A percentile compares a stretch with the other conserved stretches of the same genome.
These are phyloP conservation scores for Melospiza melodia DNA, from an alignment of 2,113 vertebrate genomes.

Conservation along the genomic window DNA sequence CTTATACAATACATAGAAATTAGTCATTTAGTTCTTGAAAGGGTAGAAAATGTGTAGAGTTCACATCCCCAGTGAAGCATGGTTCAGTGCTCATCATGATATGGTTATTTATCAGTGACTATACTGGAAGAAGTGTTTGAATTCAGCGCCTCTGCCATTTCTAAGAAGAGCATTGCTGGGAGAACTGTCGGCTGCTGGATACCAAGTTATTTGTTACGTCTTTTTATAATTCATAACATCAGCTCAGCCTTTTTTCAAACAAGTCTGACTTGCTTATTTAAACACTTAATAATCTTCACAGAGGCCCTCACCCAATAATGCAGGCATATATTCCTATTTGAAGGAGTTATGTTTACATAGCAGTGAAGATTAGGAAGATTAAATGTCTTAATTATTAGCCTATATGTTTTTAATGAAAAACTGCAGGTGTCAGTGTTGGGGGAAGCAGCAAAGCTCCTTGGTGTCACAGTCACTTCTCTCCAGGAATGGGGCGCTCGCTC, in stretches of 20 bases:
- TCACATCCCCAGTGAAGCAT: neutral
- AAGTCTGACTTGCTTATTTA: neutral
- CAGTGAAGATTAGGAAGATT: neutral
- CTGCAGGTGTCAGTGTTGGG: neutral
- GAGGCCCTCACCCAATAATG: neutral
- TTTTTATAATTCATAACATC: neutral
- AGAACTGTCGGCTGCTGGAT: neutral
- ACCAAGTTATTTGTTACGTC: neutral
- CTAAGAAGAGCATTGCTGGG: neutral
- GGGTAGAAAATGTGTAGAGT: neutral
- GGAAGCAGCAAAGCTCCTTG: neutral
- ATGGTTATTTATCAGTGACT: neutral
- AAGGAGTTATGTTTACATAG: neutral
- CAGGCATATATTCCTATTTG: neutral
- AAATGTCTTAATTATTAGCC: neutral
- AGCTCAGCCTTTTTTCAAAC: neutral
- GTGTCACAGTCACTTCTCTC: neutral
- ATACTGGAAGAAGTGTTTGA: neutral
- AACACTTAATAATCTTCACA: neutral
- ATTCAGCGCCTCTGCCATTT: neutral
- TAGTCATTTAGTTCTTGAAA: neutral
- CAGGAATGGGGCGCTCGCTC: fast-evolving
- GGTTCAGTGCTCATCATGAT: neutral
- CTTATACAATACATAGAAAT: neutral
- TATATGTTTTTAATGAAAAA: neutral